Evolutionary conservation across 2,797 vertebrate species (phyloP), one percentile per base, ranked within the genome.

Genomic region (Cryptoblepharus egeriae): DNA sequence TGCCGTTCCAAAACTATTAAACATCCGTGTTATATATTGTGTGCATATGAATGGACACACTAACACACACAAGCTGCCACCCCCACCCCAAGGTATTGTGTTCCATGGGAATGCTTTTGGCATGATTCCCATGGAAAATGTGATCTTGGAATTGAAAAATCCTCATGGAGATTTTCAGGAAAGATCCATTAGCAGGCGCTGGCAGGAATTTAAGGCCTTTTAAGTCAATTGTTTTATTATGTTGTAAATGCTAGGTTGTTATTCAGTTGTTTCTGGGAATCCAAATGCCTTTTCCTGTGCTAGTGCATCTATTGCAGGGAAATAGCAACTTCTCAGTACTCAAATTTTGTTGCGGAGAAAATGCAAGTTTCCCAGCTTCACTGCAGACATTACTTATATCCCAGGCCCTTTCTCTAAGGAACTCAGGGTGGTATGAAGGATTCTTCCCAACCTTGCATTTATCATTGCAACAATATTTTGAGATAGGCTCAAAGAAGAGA

Each of bases 1-100:
- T 88, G 86, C 75, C 73, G 64, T 85, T 91, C 85, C 68, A 86
- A 90, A 92, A 88, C 72, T n/a, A 63, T 85, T 86, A 81, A 77
- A 85, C 87, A 86, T 45, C 35, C 70, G 71, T 58, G 58, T 68
- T 88, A 85, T 73, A 45, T 75, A 60, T 9, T 85, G n/a, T 80
- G 42, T 77, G 35, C 32, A 26, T 55, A 35, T 3, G 39, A 22
- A 42, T 16, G 3, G 8, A 5, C 58, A 74, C 28, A 58, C 64
- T 69, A 30, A 26, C 79, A 87, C 73, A 84, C 22, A 45, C 16
- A 11, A 49, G 45, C 68, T 12, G 68, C 24, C 73, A n/a, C n/a
- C 35, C 73, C 57, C 60, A 28, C 45, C 39, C 39, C 22, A 35
- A 32, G 55, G 45, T 72, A 63, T 72, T 77, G 13, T 83, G 69